A percentile compares a stretch with the other conserved stretches of the same genome.
phyloP scores from a whole-genome alignment of 2,888 invertebrate species.

The Cyaniris semiargus region DNA sequence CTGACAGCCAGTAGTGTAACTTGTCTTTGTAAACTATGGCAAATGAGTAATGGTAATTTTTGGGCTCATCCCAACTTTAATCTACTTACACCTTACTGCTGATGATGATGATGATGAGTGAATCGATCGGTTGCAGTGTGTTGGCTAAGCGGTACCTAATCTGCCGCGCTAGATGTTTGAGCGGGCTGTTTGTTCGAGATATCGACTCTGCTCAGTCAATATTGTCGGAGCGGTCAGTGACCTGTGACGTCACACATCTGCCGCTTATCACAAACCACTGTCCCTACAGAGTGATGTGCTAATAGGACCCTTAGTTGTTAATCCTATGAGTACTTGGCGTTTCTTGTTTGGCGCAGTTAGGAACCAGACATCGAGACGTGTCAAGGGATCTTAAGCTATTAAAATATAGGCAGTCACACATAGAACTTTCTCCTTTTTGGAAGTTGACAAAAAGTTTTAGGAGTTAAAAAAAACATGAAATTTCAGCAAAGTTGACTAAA shows the following conservation, averaged over 20 bases:
- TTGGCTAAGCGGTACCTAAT: conserved; percentile 1
- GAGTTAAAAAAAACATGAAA: too few relatives aligned
- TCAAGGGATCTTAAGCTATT: too few relatives aligned
- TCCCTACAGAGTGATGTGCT: not conserved
- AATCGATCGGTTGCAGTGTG: conserved; percentile 9
- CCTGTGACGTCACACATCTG: conserved; percentile 58
- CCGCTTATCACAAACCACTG: conserved; percentile 38
- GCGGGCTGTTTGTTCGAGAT: conserved; percentile 69
- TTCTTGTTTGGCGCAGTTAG: not conserved
- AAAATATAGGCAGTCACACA: too few relatives aligned
- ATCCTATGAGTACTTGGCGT: not conserved
- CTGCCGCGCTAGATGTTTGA: conserved; percentile 57
- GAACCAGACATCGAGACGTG: too few relatives aligned
- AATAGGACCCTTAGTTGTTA: not conserved
- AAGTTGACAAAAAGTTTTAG: too few relatives aligned
- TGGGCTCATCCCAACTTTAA: too few relatives aligned
- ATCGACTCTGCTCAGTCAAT: conserved; percentile 66
- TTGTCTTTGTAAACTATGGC: too few relatives aligned
- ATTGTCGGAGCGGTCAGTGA: conserved; percentile 66
- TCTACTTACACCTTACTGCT: not conserved
- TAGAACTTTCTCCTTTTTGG: too few relatives aligned
- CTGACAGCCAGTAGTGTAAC: too few relatives aligned
- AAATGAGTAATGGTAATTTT: too few relatives aligned
- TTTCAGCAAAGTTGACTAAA: too few relatives aligned
- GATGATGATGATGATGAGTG: not conserved